phyloP scores from a whole-genome alignment of 2,888 invertebrate genomes.

The Drosophila algonquin region DNA sequence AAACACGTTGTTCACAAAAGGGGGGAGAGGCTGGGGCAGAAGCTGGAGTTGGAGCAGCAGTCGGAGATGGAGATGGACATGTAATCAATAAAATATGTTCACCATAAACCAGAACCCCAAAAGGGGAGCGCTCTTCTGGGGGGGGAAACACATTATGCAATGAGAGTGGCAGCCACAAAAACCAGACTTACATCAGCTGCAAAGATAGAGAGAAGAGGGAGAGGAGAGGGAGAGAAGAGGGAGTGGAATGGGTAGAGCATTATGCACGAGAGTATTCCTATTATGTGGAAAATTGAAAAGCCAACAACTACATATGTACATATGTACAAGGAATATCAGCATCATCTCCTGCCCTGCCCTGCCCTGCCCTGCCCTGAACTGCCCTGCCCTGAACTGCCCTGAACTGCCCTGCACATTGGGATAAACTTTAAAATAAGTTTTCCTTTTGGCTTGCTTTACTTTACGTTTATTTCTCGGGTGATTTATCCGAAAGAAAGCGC shows the following conservation, averaged over 20 bases:
- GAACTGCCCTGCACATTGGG: neutral
- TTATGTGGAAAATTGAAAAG: neutral
- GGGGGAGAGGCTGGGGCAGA: neutral
- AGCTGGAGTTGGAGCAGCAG: too few relatives aligned
- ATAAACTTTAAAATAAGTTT: conserved; percentile 33
- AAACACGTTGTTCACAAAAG: conserved; percentile 53
- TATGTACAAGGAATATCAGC: neutral
- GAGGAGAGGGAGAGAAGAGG: neutral
- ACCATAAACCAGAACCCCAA: conserved; percentile 36
- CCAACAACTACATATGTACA: neutral
- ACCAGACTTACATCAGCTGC: neutral
- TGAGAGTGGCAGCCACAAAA: conserved; percentile 2
- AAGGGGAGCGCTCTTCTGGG: conserved; percentile 23
- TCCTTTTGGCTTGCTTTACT: neutral
- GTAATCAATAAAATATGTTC: conserved; percentile 77
- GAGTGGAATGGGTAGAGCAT: too few relatives aligned
- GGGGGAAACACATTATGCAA: conserved; percentile 41
- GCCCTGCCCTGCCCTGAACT: neutral
- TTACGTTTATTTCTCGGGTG: neutral
- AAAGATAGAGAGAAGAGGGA: neutral
- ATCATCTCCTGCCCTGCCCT: neutral
- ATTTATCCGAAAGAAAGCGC: conserved; percentile 32
- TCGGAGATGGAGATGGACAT: conserved; percentile 34
- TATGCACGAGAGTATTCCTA: neutral
- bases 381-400: too few relatives aligned